Percentiles rank a stretch among this genome's conserved stretches.
Evolutionary conservation across 2,888 invertebrate genomes (phyloP).

Genomic region (Euplexia lucipara): DNA sequence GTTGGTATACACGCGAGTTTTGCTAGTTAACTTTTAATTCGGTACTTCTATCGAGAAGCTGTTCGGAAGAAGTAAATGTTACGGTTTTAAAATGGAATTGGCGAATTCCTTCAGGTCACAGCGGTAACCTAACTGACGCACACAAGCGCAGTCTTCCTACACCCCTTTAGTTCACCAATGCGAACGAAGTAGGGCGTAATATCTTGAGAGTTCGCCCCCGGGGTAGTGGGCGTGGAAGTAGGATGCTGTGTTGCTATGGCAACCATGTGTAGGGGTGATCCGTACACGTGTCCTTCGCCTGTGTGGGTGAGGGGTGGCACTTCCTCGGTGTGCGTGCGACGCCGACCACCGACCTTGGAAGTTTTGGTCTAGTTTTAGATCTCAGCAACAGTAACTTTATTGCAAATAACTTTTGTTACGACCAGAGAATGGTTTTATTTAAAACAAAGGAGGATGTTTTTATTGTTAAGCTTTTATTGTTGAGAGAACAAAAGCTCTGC

Average conservation of each 20-base stretch:
- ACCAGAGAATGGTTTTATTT: constrained; percentile 41
- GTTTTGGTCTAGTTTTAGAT: constrained; percentile 84
- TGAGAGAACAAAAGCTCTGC: constrained; percentile 24
- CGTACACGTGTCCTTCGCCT: constrained; percentile 76
- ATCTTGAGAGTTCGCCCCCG: constrained; percentile 90
- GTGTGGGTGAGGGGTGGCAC: constrained; percentile 79
- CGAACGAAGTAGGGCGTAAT: constrained; percentile 90
- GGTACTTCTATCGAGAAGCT: constrained; percentile 65
- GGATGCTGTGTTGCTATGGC: constrained; percentile 92
- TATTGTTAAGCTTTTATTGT: constrained; percentile 45
- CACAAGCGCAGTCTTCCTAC: constrained; percentile 81
- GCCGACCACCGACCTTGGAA: constrained; percentile 83
- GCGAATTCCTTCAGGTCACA: constrained; percentile 76
- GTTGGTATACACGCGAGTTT: constrained; percentile 57
- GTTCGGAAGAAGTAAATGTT: constrained; percentile 66
- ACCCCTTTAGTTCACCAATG: constrained; percentile 90
- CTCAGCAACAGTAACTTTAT: constrained; percentile 50
- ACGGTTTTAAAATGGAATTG: constrained; percentile 73
- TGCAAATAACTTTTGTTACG: constrained; percentile 44
- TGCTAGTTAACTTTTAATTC: constrained; percentile 69
- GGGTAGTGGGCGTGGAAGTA: constrained; percentile 91
- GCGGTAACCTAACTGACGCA: constrained; percentile 79
- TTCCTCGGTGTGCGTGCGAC: constrained; percentile 70
- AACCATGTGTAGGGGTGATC: constrained; percentile 88
- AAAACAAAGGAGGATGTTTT: constrained; percentile 53